A percentile compares a stretch with the other conserved stretches of the same genome.
phyloP scores from a whole-genome alignment of 1,140 invertebrate species.

The Campoletis sonorensis region DNA sequence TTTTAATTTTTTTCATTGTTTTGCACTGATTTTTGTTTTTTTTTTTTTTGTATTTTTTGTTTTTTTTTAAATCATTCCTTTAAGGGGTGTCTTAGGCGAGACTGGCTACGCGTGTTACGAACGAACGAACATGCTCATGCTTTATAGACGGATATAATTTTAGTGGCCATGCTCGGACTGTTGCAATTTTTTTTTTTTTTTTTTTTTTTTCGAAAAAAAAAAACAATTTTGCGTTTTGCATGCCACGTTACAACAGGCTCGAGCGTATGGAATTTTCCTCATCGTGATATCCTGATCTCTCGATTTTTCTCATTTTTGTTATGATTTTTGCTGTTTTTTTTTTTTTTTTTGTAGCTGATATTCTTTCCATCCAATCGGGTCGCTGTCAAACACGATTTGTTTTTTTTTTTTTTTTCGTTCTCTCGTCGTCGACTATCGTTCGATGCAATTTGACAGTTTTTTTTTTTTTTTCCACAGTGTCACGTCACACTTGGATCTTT shows the following conservation, averaged over 20 bases:
- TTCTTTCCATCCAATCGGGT: neutral
- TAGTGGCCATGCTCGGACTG: slow-evolving; percentile 68
- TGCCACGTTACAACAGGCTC: slow-evolving; percentile 22
- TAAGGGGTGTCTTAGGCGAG: slow-evolving; percentile 64
- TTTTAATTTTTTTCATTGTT: no score
- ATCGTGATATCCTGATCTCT: neutral
- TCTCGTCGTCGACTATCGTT: no score
- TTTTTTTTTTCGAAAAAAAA: slow-evolving; percentile 31
- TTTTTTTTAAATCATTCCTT: slow-evolving; percentile 57
- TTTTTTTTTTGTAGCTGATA: neutral
- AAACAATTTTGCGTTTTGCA: slow-evolving; percentile 21
- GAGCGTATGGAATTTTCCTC: neutral
- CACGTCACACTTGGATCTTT: neutral
- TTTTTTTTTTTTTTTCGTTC: no score
- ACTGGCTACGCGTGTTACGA: slow-evolving; percentile 69
- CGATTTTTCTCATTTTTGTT: neutral
- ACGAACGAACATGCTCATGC: slow-evolving; percentile 73
- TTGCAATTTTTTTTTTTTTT: slow-evolving; percentile 36
- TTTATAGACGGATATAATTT: slow-evolving; percentile 45
- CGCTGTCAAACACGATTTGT: neutral
- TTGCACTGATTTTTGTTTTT: no score
- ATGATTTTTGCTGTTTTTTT: neutral
- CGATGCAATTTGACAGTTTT: no score
- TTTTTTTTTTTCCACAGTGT: neutral
- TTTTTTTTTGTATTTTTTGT: slow-evolving; percentile 42